A percentile compares a stretch with the other conserved stretches of the same genome.
phyloP scores from a whole-genome alignment of 1,140 invertebrate genomes.

The Leptinotarsa texana region DNA sequence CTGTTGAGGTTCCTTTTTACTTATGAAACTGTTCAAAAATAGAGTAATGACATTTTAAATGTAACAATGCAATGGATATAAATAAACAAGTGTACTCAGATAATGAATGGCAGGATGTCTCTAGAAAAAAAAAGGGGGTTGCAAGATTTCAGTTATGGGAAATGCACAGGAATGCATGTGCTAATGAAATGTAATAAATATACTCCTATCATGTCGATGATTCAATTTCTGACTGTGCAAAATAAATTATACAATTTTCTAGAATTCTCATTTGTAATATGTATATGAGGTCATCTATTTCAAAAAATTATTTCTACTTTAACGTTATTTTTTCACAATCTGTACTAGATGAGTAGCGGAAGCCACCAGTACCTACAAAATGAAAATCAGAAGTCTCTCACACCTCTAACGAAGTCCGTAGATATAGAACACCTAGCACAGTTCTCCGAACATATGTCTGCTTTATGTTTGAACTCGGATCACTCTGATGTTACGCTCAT shows the following conservation, averaged over 20 bases:
- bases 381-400: constrained; percentile 33
- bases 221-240: neutral
- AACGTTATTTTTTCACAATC: neutral
- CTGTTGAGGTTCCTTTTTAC: neutral
- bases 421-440: constrained; percentile 57
- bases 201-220: neutral
- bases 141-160: too few species aligned
- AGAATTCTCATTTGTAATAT: too few species aligned
- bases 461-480: constrained; percentile 82
- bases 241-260: too few species aligned
- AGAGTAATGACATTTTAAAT: neutral
- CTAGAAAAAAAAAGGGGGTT: too few species aligned
- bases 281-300: too few species aligned
- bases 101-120: too few species aligned
- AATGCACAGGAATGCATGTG: too few species aligned
- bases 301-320: too few species aligned
- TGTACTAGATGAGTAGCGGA: constrained; percentile 44
- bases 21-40: constrained; percentile 4
- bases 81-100: neutral
- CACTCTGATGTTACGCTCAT: constrained; percentile 90
- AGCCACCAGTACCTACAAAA: constrained; percentile 48
- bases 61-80: neutral
- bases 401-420: constrained; percentile 37
- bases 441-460: constrained; percentile 78
- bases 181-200: neutral